These are phyloP conservation scores for Belgica antarctica DNA, from an alignment of 2,888 invertebrate species.

Conservation along the genomic window DNA sequence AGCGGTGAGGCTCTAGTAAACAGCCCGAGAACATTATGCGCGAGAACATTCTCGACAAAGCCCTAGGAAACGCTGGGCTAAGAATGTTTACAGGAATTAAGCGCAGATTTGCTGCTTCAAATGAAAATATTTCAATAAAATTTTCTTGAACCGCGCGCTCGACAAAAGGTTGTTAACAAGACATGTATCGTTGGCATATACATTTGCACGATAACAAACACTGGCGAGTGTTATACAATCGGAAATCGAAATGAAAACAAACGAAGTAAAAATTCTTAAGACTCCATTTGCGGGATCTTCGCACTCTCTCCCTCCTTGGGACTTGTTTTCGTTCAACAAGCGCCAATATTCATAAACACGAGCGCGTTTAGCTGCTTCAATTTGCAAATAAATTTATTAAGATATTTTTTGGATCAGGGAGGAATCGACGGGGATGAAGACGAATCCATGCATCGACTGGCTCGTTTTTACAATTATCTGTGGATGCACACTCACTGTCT, in stretches of 20 bases:
- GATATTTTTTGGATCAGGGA: neutral
- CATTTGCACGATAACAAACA: neutral
- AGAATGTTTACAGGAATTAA: too few relatives aligned
- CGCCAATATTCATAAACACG: neutral
- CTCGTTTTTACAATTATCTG: too few relatives aligned
- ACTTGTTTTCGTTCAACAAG: neutral
- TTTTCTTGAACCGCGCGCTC: too few relatives aligned
- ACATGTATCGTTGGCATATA: neutral
- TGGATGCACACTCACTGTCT: neutral
- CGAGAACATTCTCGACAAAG: too few relatives aligned
- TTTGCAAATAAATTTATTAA: neutral
- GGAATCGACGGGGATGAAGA: neutral
- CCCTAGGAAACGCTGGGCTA: too few relatives aligned
- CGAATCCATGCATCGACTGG: too few relatives aligned
- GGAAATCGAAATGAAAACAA: conserved; percentile 6
- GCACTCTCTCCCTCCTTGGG: neutral
- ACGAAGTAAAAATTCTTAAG: neutral
- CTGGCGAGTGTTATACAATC: neutral
- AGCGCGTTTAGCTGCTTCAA: neutral
- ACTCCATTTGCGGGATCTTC: conserved; percentile 12
- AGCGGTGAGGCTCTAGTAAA: neutral
- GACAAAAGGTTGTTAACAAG: conserved; percentile 1
- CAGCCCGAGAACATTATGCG: too few relatives aligned
- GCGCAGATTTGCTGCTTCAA: too few relatives aligned
- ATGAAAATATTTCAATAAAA: too few relatives aligned